Conservation (phyloP, 2,888 invertebrate species). For the Argynnis bischoffii region DNA sequence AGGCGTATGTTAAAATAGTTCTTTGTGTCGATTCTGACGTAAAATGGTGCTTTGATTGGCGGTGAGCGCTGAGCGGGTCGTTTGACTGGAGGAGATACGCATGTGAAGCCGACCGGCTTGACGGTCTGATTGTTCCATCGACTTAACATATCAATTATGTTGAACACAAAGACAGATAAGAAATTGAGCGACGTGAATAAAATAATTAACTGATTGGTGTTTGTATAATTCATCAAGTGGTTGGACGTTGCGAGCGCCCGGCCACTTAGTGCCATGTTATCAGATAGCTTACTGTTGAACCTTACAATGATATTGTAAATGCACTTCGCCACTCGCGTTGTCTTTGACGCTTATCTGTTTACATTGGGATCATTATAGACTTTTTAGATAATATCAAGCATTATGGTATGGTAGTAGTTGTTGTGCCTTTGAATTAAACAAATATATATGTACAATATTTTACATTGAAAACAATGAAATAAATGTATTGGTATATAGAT, state of each 20-base stretch:
- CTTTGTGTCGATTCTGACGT: constrained; percentile 63
- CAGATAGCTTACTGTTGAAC: constrained; percentile 63
- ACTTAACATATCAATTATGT: constrained; percentile 82
- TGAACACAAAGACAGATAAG: constrained; percentile 77
- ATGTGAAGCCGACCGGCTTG: constrained; percentile 49
- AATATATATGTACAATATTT: background rate
- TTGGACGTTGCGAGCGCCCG: constrained; percentile 58
- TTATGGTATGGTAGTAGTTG: background rate
- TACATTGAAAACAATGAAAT: no score
- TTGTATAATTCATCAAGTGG: constrained; percentile 80
- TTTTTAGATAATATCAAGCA: constrained; percentile 20
- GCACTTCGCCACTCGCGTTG: constrained; percentile 59
- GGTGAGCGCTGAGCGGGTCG: constrained; percentile 45
- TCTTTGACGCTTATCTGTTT: constrained; percentile 35
- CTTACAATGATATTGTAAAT: constrained; percentile 71
- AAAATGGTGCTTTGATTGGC: constrained; percentile 51
- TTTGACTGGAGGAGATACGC: constrained; percentile 40
- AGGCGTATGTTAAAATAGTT: constrained; percentile 69
- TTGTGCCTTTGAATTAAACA: background rate
- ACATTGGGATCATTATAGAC: constrained; percentile 28
- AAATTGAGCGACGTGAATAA: constrained; percentile 78
- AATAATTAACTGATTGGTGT: constrained; percentile 82
- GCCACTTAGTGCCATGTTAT: constrained; percentile 73
- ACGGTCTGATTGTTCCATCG: constrained; percentile 75
- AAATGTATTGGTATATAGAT: no score